phyloP scores from a whole-genome alignment of 1,140 invertebrate genomes.

The Drosophila ironensis region DNA sequence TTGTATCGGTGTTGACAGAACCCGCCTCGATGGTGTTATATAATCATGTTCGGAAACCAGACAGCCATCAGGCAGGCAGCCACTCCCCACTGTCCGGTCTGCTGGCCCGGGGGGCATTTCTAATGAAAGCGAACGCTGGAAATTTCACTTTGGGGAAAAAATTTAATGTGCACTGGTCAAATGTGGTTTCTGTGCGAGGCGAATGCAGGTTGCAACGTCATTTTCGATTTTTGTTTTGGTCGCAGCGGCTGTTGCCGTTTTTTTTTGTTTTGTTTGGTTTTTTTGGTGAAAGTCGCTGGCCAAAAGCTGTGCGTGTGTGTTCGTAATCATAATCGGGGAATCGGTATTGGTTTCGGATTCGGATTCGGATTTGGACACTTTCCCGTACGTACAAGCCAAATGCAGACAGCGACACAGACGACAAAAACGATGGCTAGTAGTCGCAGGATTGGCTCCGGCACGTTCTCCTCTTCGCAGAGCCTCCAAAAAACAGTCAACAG shows the following conservation, averaged over 20 bases:
- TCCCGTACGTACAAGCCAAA: conserved; percentile 54
- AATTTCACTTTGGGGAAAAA: conserved; percentile 71
- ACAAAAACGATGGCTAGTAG: conserved; percentile 21
- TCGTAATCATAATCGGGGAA: conserved; percentile 57
- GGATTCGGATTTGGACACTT: conserved; percentile 50
- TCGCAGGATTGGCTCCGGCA: conserved; percentile 54
- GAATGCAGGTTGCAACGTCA: conserved; percentile 72
- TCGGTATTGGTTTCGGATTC: conserved; percentile 50
- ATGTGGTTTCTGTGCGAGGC: conserved; percentile 52
- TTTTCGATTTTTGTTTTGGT: conserved; percentile 39
- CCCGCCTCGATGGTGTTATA: conserved; percentile 53
- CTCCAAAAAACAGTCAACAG: conserved; percentile 47
- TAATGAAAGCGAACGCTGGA: conserved; percentile 73
- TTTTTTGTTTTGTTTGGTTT: conserved; percentile 3
- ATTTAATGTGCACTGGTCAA: conserved; percentile 73
- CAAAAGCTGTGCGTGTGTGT: conserved; percentile 38
- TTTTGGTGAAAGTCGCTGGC: conserved; percentile 70
- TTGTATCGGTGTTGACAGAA: conserved; percentile 54
- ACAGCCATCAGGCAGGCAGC: neutral
- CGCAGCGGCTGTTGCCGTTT: conserved; percentile 22
- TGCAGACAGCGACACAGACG: conserved; percentile 29
- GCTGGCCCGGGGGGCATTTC: conserved; percentile 39
- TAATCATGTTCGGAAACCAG: conserved; percentile 35
- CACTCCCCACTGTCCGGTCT: conserved; percentile 17
- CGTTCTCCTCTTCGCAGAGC: conserved; percentile 41